Conservation (phyloP, 2,797 vertebrate species). For the Sternarchorhynchus goeldii region DNA sequence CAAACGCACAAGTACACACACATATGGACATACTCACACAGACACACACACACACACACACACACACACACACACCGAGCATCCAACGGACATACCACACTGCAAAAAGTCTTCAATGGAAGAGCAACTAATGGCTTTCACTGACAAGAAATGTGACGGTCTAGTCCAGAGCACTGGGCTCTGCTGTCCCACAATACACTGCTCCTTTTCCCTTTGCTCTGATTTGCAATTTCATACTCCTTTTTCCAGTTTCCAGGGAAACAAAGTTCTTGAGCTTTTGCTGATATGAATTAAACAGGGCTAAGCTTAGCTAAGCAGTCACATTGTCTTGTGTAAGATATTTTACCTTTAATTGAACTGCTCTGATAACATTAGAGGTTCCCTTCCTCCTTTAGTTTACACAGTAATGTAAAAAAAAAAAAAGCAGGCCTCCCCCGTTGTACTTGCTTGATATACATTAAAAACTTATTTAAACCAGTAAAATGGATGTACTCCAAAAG, state of each 20-base stretch:
- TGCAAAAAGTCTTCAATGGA: conserved; percentile 11
- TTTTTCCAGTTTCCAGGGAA: conserved; percentile 52
- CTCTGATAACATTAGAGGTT: conserved; percentile 17
- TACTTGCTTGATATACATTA: conserved; percentile 16
- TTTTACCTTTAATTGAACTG: conserved; percentile 49
- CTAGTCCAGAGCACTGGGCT: conserved; percentile 8
- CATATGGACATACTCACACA: not conserved
- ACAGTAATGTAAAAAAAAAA: not conserved
- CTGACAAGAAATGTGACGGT: not conserved
- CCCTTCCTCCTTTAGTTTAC: conserved; percentile 10
- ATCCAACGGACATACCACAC: not conserved
- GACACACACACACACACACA: not conserved
- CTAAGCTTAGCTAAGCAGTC: conserved; percentile 40
- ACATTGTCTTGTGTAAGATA: conserved; percentile 26
- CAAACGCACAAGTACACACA: not conserved
- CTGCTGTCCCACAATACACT: conserved; percentile 4
- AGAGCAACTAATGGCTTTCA: conserved; percentile 29
- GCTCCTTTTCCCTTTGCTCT: not conserved
- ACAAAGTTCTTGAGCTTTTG: conserved; percentile 43
- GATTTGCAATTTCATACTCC: not conserved
- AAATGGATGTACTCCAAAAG: conserved; percentile 37
- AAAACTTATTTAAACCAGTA: conserved; percentile 22
- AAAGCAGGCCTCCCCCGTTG: not conserved
- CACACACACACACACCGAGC: not conserved
- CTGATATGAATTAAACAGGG: conserved; percentile 38